Evolutionary conservation across 2,797 vertebrate species (phyloP), one percentile per base, ranked within the genome.

Genomic region (Malurus leucopterus): DNA sequence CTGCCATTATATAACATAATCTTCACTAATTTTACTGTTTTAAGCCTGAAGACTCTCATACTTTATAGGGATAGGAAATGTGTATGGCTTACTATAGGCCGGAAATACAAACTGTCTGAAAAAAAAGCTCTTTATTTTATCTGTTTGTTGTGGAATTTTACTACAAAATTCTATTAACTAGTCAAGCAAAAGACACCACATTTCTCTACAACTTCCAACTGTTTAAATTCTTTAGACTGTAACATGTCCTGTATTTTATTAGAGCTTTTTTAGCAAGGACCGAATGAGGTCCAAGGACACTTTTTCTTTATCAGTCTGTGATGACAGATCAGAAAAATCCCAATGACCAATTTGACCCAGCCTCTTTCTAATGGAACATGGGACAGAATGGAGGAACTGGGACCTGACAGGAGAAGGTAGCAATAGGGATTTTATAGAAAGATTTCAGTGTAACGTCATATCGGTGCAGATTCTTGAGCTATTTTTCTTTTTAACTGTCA

Each of bases 221-320:
- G 8, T 75, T 32, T 61, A 8, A 17, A 36, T n/a, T 30, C 14
- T 84, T 74, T 4, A 24, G 32, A 18, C 36, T 36, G 21, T 26
- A 34, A 2, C 14, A 3, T 0, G 0, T 10, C 3, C 10, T 32
- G 14, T 16, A 1, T 24, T 44, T 63, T 51, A 24, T 67, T 34
- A 55, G 17, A 8, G 18, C 38, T 61, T 9, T 61, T 49, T 12
- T 38, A 62, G 16, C 22, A 63, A 41, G 21, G 30, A 13, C 50
- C 0, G 0, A 43, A 29, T 22, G 50, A 41, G 22, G 9, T 53
- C 19, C 47, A 61, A 63, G 57, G 38, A 49, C 24, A n/a, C 13
- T 57, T 62, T 34, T 74, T 41, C 26, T 15, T 22, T 17, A 41
- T 49, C 7, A 24, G 4, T 64, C 16, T 47, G 0, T 44, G 23